Conservation (phyloP, 2,797 vertebrate species). For the Acanthiza pusilla region DNA sequence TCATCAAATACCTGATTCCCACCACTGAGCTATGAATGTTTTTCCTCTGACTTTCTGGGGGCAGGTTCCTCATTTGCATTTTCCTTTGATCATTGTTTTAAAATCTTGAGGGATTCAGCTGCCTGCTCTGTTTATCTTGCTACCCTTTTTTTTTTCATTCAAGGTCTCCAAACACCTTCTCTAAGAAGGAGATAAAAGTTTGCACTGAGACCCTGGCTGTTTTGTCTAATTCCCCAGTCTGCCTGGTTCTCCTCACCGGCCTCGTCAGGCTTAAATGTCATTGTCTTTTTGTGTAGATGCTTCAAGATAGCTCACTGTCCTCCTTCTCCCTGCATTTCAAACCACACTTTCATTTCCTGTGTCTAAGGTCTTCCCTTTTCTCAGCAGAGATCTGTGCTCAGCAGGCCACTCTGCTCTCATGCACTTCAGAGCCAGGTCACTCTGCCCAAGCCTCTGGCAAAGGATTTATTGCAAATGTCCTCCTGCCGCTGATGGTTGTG, state of each 20-base stretch:
- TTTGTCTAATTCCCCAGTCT: neutral
- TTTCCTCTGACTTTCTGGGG: neutral
- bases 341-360: neutral
- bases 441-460: neutral
- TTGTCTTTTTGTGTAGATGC: neutral
- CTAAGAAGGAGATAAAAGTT: conserved; percentile 18
- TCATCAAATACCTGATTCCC: neutral
- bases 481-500: neutral
- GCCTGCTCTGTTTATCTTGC: conserved; percentile 35
- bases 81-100: conserved; percentile 43
- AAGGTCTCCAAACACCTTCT: conserved; percentile 17
- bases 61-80: neutral
- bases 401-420: neutral
- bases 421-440: neutral
- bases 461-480: neutral
- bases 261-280: neutral
- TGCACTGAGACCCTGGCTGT: neutral
- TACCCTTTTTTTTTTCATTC: conserved; percentile 30
- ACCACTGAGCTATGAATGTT: neutral
- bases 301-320: neutral
- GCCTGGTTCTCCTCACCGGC: neutral
- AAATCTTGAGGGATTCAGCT: conserved; percentile 25
- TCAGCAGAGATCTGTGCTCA: neutral
- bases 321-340: neutral
- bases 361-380: neutral